Conservation (phyloP, 2,113 vertebrate genomes). For the Marmota monax region DNA sequence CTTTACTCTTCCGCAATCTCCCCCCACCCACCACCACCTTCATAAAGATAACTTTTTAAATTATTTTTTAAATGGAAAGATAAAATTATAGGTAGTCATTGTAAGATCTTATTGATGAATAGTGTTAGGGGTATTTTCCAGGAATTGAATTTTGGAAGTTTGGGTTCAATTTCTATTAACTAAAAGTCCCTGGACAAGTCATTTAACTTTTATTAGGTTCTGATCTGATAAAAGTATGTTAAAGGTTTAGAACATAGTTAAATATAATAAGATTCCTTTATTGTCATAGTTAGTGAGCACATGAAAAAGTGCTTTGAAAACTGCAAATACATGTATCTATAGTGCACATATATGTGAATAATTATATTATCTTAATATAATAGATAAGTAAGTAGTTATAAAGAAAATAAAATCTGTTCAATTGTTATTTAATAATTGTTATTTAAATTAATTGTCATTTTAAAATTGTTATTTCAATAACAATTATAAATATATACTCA, state of each 20-base stretch:
- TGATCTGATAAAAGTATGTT: neutral
- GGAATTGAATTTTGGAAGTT: neutral
- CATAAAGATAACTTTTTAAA: neutral
- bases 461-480: constrained; percentile 28
- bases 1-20: neutral
- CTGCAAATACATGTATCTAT: neutral
- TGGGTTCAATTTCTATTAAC: neutral
- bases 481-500: constrained; percentile 61
- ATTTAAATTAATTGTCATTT: too few species aligned
- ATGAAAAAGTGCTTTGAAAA: constrained; percentile 13
- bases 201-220: constrained; percentile 25
- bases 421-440: too few species aligned
- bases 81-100: neutral
- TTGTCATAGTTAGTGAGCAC: neutral
- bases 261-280: neutral
- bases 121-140: neutral
- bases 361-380: neutral
- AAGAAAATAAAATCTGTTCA: neutral
- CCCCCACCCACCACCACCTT: neutral
- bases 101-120: neutral
- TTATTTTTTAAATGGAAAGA: neutral
- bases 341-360: neutral
- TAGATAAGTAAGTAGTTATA: neutral
- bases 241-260: neutral
- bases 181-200: neutral